Conservation (phyloP, 2,888 invertebrate genomes). For the Hypselothyrea guttata region DNA sequence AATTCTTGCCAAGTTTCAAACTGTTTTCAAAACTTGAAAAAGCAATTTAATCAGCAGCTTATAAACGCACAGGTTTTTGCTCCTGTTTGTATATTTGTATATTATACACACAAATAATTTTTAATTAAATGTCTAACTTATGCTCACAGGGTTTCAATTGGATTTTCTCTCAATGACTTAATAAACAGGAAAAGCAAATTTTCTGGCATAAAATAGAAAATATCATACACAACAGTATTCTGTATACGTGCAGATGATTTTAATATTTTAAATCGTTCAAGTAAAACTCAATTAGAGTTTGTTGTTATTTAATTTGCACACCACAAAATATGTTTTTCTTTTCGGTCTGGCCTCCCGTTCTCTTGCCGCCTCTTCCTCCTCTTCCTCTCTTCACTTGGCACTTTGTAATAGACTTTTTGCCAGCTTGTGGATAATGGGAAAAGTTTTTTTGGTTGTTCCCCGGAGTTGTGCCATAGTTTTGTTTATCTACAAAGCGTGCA, state of each 20-base stretch:
- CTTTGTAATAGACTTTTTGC: constrained; percentile 8
- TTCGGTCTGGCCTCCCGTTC: constrained; percentile 6
- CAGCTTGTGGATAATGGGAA: constrained; percentile 57
- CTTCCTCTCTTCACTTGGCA: background rate
- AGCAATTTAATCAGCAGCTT: too few species aligned
- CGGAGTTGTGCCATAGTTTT: constrained; percentile 43
- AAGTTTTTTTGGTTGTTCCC: constrained; percentile 51
- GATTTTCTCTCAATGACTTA: too few species aligned
- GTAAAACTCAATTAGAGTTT: constrained; percentile 66
- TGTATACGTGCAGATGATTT: constrained; percentile 3
- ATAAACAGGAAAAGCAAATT: too few species aligned
- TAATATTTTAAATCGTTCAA: constrained; percentile 44
- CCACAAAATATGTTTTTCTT: constrained; percentile 35
- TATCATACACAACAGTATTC: too few species aligned
- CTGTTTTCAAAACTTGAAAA: too few species aligned
- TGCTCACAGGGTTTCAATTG: too few species aligned
- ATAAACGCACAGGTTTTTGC: too few species aligned
- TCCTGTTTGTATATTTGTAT: too few species aligned
- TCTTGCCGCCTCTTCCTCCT: constrained; percentile 1
- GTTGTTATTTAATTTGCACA: constrained; percentile 63
- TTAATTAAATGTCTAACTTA: constrained; percentile 1
- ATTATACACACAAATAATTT: background rate
- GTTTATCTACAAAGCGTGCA: constrained; percentile 27
- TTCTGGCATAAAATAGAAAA: too few species aligned
- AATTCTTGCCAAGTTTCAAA: too few species aligned